These are phyloP conservation scores for Thaumetopoea pityocampa DNA, from an alignment of 1,140 invertebrate genomes.

Conservation along the genomic window DNA sequence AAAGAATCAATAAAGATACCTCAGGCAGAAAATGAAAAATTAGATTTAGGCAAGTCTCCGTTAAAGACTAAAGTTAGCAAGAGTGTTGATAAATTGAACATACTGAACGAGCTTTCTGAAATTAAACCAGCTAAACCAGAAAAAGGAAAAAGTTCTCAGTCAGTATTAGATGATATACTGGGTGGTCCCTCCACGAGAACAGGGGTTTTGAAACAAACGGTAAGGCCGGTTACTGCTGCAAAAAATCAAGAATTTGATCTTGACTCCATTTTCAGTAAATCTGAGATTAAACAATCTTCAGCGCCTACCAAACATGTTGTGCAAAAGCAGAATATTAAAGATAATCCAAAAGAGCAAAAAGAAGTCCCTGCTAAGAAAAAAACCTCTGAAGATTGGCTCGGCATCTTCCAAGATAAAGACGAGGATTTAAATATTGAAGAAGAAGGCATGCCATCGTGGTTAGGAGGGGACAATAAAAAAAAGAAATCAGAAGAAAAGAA, in stretches of 20 bases:
- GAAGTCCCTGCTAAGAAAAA: slow-evolving; percentile 37
- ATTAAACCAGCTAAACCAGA: slow-evolving; percentile 42
- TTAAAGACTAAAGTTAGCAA: slow-evolving; percentile 38
- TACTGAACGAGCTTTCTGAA: slow-evolving; percentile 35
- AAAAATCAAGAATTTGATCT: slow-evolving; percentile 58
- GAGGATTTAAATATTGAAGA: slow-evolving; percentile 36
- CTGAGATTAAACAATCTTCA: slow-evolving; percentile 35
- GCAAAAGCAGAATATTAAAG: slow-evolving; percentile 19
- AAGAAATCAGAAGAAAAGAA: slow-evolving; percentile 36
- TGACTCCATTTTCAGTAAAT: slow-evolving; percentile 49
- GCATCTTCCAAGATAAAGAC: slow-evolving; percentile 56
- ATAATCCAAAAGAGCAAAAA: slow-evolving; percentile 30
- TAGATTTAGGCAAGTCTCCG: slow-evolving; percentile 40
- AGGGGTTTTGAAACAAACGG: slow-evolving; percentile 16
- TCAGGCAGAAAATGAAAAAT: slow-evolving; percentile 26
- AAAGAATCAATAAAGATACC: slow-evolving; percentile 40
- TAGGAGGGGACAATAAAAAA: slow-evolving; percentile 45
- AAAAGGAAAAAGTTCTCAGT: slow-evolving; percentile 59
- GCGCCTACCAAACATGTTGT: slow-evolving; percentile 28
- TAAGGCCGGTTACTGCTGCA: slow-evolving; percentile 25
- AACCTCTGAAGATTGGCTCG: slow-evolving; percentile 62
- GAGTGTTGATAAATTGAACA: slow-evolving; percentile 41
- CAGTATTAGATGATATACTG: slow-evolving; percentile 59
- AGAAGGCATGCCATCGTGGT: slow-evolving; percentile 55
- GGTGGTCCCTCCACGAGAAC: slow-evolving; percentile 39